Conservation (phyloP, 1,140 invertebrate genomes). For the Camponotus floridanus region DNA sequence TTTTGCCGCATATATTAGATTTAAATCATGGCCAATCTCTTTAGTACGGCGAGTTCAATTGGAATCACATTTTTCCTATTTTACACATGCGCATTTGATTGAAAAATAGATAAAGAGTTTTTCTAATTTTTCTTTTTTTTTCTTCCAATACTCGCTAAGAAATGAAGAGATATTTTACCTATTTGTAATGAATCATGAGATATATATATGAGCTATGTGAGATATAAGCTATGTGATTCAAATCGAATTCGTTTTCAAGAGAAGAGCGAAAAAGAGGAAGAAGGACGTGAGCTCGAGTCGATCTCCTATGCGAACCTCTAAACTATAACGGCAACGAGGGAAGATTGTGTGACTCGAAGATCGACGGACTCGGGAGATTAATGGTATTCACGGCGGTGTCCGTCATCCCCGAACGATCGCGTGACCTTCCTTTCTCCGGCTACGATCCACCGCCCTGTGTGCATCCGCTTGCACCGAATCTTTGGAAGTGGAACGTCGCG, state of each 20-base stretch:
- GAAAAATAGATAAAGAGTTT: neutral
- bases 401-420: constrained; percentile 64
- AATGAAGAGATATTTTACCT: neutral
- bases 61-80: constrained; percentile 28
- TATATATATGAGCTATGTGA: neutral
- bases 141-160: neutral
- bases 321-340: constrained; percentile 8
- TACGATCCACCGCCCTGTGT: constrained; percentile 32
- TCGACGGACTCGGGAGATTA: constrained; percentile 49
- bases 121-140: neutral
- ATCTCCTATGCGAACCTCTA: neutral
- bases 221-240: constrained; percentile 29
- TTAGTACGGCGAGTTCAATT: constrained; percentile 30
- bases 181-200: constrained; percentile 22
- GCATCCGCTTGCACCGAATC: constrained; percentile 34
- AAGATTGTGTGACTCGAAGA: constrained; percentile 47
- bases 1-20: neutral
- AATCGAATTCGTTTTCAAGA: constrained; percentile 42
- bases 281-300: constrained; percentile 40
- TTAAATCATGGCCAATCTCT: neutral
- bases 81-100: neutral
- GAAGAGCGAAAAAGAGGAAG: constrained; percentile 53
- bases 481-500: constrained; percentile 47
- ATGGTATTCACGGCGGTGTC: constrained; percentile 59
- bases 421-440: constrained; percentile 39